These are phyloP conservation scores for Heliothis peltigera DNA, from an alignment of 2,888 invertebrate species.

Conservation along the genomic window DNA sequence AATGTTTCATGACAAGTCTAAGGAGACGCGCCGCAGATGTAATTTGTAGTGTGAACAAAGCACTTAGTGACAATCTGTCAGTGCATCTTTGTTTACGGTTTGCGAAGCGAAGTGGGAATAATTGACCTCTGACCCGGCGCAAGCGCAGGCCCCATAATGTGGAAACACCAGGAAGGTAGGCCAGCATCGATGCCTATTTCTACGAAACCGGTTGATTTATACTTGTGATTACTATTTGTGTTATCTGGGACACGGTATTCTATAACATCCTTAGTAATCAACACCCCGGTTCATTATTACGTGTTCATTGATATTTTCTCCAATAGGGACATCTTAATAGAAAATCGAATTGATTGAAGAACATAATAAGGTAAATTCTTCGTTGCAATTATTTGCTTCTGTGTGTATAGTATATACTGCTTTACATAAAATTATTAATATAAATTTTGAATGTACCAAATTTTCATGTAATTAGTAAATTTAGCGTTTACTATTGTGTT, in stretches of 20 bases:
- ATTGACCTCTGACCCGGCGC: slow-evolving; percentile 70
- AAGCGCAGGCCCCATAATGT: slow-evolving; percentile 65
- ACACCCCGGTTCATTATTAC: slow-evolving; percentile 24
- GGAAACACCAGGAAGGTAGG: slow-evolving; percentile 73
- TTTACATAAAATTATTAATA: too few species aligned
- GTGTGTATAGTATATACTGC: too few species aligned
- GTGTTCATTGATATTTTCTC: slow-evolving; percentile 9
- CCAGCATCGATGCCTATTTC: slow-evolving; percentile 60
- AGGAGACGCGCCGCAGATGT: slow-evolving; percentile 28
- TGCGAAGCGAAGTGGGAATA: slow-evolving; percentile 68
- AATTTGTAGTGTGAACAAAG: slow-evolving; percentile 48
- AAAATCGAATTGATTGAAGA: background rate
- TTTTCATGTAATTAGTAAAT: too few species aligned
- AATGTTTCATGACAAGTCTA: slow-evolving; percentile 44
- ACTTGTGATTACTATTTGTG: slow-evolving; percentile 55
- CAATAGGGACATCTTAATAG: background rate
- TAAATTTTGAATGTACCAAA: too few species aligned
- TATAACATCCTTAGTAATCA: slow-evolving; percentile 37
- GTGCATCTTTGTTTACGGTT: slow-evolving; percentile 60
- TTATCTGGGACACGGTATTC: slow-evolving; percentile 49
- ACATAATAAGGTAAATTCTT: too few species aligned
- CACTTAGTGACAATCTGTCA: slow-evolving; percentile 49
- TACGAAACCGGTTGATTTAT: slow-evolving; percentile 68
- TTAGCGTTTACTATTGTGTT: too few species aligned
- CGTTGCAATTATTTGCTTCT: too few species aligned